Percentiles rank a stretch among this genome's conserved stretches.
Conservation (phyloP, 2,888 invertebrate species). For the Cephus rjabovi region DNA sequence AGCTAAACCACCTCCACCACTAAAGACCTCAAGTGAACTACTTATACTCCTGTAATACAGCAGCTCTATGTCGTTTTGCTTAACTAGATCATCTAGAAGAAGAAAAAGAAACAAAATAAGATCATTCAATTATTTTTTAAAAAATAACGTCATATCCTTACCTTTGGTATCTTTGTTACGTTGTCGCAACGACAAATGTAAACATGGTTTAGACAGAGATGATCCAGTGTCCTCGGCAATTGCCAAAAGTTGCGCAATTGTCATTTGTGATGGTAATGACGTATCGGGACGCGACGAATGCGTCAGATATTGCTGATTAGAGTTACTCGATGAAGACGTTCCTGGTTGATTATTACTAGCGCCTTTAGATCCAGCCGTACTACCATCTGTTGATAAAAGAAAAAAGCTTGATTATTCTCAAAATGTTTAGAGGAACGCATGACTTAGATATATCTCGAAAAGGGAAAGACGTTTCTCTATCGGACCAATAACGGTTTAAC, state of each 20-base stretch:
- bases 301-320: constrained; percentile 65
- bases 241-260: constrained; percentile 72
- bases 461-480: not conserved
- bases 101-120: not conserved
- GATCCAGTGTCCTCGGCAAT: constrained; percentile 69
- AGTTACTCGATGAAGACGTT: constrained; percentile 55
- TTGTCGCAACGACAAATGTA: constrained; percentile 59
- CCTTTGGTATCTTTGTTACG: constrained; percentile 59
- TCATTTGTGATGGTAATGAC: constrained; percentile 70
- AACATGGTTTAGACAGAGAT: constrained; percentile 69
- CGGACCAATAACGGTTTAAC: constrained; percentile 32
- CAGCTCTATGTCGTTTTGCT: constrained; percentile 48
- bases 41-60: constrained; percentile 59
- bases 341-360: constrained; percentile 53
- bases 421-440: not conserved
- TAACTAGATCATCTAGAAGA: constrained; percentile 47
- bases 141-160: constrained; percentile 17
- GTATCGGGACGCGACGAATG: constrained; percentile 66
- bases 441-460: not conserved
- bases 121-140: not conserved
- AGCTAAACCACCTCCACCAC: constrained; percentile 88
- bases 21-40: constrained; percentile 85
- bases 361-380: constrained; percentile 25
- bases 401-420: not conserved
- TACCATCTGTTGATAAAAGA: constrained; percentile 35